Evolutionary conservation across 2,888 invertebrate species (phyloP).

Genomic region (Tenthredo scrophulariae): DNA sequence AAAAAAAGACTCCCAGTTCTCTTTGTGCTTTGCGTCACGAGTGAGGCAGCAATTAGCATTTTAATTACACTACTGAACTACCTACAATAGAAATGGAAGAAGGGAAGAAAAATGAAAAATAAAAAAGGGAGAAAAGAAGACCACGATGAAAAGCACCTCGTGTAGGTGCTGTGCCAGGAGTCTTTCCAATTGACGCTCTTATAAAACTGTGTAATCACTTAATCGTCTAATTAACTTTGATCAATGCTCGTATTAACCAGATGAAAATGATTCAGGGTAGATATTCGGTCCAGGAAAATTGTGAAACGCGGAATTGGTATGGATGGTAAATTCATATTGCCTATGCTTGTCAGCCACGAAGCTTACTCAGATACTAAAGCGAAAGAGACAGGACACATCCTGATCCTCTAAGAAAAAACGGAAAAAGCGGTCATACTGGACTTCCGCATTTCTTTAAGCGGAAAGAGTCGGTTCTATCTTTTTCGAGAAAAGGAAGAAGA

Average conservation of each 20-base stretch:
- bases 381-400: not conserved
- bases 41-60: conserved; percentile 41
- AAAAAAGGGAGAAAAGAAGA: not conserved
- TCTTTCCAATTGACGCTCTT: conserved; percentile 3
- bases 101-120: no score
- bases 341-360: not conserved
- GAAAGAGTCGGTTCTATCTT: not conserved
- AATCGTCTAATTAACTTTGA: conserved; percentile 23
- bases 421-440: not conserved
- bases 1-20: not conserved
- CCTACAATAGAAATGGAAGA: not conserved
- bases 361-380: not conserved
- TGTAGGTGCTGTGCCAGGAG: not conserved
- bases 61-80: conserved; percentile 30
- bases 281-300: not conserved
- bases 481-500: not conserved
- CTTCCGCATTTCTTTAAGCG: not conserved
- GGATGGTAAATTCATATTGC: not conserved
- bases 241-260: not conserved
- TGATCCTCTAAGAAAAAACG: not conserved
- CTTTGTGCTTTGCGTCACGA: not conserved
- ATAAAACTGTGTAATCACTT: not conserved
- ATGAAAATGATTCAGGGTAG: not conserved
- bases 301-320: not conserved
- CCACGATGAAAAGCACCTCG: not conserved